phyloP scores from a whole-genome alignment of 2,113 vertebrate genomes.

The Hippolais icterina region DNA sequence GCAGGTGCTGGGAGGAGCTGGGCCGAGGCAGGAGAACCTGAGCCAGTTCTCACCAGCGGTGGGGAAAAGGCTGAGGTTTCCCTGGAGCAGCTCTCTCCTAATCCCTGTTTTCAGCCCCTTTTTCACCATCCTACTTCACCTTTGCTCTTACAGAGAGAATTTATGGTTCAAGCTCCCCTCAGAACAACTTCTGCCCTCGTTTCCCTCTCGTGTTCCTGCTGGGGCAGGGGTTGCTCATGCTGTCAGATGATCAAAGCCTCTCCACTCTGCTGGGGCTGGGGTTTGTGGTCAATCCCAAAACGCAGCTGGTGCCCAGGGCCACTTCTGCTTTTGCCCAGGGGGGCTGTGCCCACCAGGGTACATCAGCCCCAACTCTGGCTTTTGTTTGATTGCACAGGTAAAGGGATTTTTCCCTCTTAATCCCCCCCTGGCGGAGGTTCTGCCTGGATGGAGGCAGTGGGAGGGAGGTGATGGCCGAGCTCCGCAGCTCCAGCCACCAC shows the following conservation, averaged over 20 bases:
- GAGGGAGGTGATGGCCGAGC: neutral
- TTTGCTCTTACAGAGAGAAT: neutral
- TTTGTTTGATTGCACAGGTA: neutral
- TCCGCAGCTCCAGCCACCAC: neutral
- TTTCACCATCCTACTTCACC: neutral
- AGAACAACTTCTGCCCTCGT: rapidly evolving
- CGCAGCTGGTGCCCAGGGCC: neutral
- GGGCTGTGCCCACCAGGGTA: rapidly evolving
- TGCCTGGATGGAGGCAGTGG: neutral
- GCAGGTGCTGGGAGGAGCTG: neutral
- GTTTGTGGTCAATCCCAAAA: neutral
- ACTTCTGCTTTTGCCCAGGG: slow-evolving; percentile 33
- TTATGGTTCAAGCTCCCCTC: neutral
- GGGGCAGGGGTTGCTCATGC: neutral
- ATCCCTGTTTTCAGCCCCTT: neutral
- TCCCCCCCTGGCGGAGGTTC: rapidly evolving
- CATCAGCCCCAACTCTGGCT: rapidly evolving
- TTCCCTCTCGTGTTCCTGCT: neutral
- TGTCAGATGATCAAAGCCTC: neutral
- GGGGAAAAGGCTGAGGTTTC: neutral
- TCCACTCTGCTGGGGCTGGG: neutral
- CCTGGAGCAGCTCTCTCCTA: neutral
- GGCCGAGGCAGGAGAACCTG: neutral
- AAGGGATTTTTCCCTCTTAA: neutral
- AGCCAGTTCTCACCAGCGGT: neutral